phyloP scores from a whole-genome alignment of 2,113 vertebrate genomes.

The Rhabdornis inornatus region DNA sequence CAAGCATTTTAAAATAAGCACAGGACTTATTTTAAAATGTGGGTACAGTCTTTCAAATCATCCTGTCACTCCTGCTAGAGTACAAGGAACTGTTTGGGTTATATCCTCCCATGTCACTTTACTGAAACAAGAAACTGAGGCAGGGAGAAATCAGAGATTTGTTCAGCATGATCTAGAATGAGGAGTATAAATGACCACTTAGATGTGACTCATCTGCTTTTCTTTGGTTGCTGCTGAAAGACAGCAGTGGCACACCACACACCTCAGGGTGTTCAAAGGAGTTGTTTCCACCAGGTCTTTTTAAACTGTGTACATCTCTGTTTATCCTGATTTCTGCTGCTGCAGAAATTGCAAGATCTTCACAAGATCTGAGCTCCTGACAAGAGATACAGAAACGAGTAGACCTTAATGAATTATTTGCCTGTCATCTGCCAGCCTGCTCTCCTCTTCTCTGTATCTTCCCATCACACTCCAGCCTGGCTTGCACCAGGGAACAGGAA shows the following conservation, averaged over 20 bases:
- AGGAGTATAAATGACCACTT: background rate
- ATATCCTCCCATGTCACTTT: rapidly evolving
- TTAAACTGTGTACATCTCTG: background rate
- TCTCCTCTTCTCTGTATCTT: background rate
- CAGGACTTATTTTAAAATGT: background rate
- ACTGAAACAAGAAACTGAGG: background rate
- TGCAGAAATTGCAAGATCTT: background rate
- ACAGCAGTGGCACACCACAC: too few relatives aligned
- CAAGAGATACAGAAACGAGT: background rate
- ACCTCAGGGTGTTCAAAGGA: background rate
- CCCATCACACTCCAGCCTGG: background rate
- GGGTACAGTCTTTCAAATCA: background rate
- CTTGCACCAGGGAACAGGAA: background rate
- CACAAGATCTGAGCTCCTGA: background rate
- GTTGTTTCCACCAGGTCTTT: too few relatives aligned
- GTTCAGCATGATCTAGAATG: background rate
- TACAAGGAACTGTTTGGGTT: background rate
- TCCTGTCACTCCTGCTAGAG: background rate
- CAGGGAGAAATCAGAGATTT: background rate
- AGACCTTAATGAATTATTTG: background rate
- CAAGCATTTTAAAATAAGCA: background rate
- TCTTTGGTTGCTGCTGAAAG: background rate
- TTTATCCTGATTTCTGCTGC: background rate
- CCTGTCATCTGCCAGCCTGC: background rate
- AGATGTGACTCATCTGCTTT: background rate